Evolutionary conservation across 2,113 vertebrate species (phyloP), one percentile per base, ranked within the genome.

Genomic region (Cepphus grylle): DNA sequence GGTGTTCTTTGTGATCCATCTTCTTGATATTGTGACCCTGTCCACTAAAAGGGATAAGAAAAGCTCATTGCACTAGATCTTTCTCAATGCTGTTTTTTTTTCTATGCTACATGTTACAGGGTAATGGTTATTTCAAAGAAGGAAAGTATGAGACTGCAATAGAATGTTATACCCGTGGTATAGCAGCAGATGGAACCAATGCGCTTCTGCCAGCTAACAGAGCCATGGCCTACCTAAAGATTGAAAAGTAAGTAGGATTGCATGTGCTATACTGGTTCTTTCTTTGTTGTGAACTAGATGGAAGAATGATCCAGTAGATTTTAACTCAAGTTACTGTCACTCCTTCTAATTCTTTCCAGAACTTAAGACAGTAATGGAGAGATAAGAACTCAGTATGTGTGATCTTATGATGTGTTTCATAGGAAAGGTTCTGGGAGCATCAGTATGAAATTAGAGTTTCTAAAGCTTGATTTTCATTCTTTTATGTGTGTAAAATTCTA

Each of bases 61-160:
- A 72, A 55, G 8, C 25, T 67, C 5, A 40, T 49, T 74, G 36
- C 16, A 23, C 34, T 81, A 6, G 3, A 11, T 61, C 11, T 91
- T 79, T 56, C 47, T 85, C 25, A 85, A 14, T 0, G 3, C 17
- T 40, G 0, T 0, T 36, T 40, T 80, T 40, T 80, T 83, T 50
- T 26, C 5, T 82, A 30, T 52, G n/a, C 12, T 86, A 15, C 82
- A 66, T 79, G 11, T 73, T 56, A 56, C 77, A 99, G 99, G 99
- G 99, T 22, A 99, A 99, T 25, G 98, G 98, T 53, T 99, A 99
- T 97, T 99, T 99, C 96, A 99, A 99, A 97, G 99, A 99, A 90
- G 99, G 99, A 5, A 99, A 99, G 77, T 99, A 99, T 2, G 99
- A 99, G 92, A 97, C 97, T 50, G 99, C 99, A 6, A 98, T 98